phyloP scores from a whole-genome alignment of 2,888 invertebrate species.

The Melinaea marsaeus region DNA sequence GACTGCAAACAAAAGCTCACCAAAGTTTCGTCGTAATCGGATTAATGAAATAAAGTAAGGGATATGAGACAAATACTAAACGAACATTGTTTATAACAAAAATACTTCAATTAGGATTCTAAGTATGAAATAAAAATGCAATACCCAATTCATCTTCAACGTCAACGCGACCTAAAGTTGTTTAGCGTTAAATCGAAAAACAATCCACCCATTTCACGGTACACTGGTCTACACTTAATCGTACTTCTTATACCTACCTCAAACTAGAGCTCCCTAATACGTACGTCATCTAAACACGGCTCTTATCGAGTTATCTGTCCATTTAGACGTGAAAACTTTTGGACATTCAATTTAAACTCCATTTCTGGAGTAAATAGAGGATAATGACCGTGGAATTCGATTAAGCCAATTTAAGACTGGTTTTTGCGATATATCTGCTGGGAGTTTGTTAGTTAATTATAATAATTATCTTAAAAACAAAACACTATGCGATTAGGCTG shows the following conservation, averaged over 20 bases:
- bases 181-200: slow-evolving; percentile 38
- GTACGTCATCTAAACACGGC: slow-evolving; percentile 19
- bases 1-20: no score
- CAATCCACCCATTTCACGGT: slow-evolving; percentile 37
- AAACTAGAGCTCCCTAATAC: slow-evolving; percentile 25
- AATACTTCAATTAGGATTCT: neutral
- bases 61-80: no score
- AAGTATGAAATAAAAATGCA: slow-evolving; percentile 3
- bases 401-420: slow-evolving; percentile 5
- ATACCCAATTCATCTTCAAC: slow-evolving; percentile 26
- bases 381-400: slow-evolving; percentile 3
- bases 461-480: no score
- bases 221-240: slow-evolving; percentile 29
- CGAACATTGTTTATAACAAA: no score
- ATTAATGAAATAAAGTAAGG: no score
- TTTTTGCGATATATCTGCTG: no score
- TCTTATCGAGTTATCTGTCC: slow-evolving; percentile 20
- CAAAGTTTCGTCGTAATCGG: no score
- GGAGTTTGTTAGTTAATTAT: no score
- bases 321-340: slow-evolving; percentile 17
- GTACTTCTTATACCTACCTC: slow-evolving; percentile 30
- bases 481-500: no score
- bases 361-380: slow-evolving; percentile 16
- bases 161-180: slow-evolving; percentile 30
- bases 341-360: slow-evolving; percentile 14